These are phyloP conservation scores for Spea hammondii DNA, from an alignment of 2,797 vertebrate genomes.

Conservation along the genomic window DNA sequence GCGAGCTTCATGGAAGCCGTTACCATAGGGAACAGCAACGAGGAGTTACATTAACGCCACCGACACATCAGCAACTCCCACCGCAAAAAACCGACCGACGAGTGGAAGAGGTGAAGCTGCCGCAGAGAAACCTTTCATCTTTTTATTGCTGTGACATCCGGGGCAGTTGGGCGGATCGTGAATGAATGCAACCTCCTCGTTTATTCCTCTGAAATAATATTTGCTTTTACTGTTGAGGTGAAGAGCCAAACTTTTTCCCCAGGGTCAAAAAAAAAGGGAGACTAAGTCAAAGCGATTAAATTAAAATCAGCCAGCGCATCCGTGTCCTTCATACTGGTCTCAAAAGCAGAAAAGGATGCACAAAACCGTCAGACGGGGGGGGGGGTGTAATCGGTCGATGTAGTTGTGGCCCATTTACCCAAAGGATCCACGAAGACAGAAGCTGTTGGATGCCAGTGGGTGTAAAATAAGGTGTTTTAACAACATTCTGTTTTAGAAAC, in stretches of 20 bases:
- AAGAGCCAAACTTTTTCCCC: background rate
- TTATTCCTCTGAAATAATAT: background rate
- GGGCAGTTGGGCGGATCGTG: background rate
- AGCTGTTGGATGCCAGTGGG: too few relatives aligned
- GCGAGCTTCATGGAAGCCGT: conserved; percentile 1
- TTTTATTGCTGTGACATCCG: background rate
- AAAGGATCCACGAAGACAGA: too few relatives aligned
- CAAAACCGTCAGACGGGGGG: too few relatives aligned
- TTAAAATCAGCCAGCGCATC: too few relatives aligned
- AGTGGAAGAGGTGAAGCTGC: conserved; percentile 7
- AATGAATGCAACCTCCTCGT: background rate
- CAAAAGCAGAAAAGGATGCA: too few relatives aligned
- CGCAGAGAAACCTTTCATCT: background rate
- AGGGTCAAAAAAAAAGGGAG: background rate
- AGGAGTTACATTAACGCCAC: conserved; percentile 6
- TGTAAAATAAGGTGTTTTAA: too few relatives aligned
- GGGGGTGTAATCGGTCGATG: too few relatives aligned
- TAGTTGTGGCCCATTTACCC: too few relatives aligned
- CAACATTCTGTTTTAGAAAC: too few relatives aligned
- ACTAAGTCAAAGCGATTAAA: too few relatives aligned
- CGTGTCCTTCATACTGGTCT: too few relatives aligned
- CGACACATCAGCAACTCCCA: conserved; percentile 27
- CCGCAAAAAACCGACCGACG: conserved; percentile 3
- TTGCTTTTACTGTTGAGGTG: background rate
- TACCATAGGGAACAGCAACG: conserved; percentile 38